phyloP scores from a whole-genome alignment of 2,888 invertebrate species.

The Pollenia amentaria region DNA sequence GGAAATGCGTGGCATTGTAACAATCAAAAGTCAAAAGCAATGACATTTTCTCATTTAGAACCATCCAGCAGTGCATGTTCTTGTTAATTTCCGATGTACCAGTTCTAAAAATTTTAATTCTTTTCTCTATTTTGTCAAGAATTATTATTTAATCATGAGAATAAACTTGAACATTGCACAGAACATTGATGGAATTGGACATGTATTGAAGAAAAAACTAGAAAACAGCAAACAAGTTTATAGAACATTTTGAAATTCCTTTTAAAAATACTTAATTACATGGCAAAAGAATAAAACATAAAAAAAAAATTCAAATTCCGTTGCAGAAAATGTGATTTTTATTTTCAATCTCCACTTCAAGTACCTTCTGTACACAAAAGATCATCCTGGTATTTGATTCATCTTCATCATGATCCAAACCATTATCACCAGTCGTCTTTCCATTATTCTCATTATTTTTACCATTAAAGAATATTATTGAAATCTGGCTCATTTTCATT shows the following conservation, averaged over 20 bases:
- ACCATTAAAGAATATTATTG: conserved; percentile 42
- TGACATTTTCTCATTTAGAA: conserved; percentile 63
- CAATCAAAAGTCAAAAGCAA: conserved; percentile 64
- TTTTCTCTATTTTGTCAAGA: conserved; percentile 33
- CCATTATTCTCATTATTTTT: conserved; percentile 30
- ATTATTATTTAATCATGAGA: conserved; percentile 62
- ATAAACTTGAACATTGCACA: conserved; percentile 29
- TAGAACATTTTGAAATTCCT: conserved; percentile 57
- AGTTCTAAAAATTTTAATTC: conserved; percentile 13
- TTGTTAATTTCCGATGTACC: neutral
- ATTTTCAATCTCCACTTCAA: conserved; percentile 8
- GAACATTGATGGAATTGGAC: conserved; percentile 11
- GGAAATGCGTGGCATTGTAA: conserved; percentile 73
- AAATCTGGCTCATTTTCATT: conserved; percentile 22
- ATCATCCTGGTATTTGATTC: conserved; percentile 30
- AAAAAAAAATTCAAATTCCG: neutral
- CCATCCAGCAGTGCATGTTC: neutral
- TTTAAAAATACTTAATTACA: conserved; percentile 53
- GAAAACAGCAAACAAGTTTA: neutral
- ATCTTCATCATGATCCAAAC: neutral
- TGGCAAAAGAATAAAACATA: neutral
- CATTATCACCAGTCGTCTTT: conserved; percentile 14
- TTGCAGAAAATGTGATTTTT: conserved; percentile 1
- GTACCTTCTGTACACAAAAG: conserved; percentile 8
- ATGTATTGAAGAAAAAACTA: neutral